A percentile compares a stretch with the other conserved stretches of the same genome.
Conservation (phyloP, 2,797 vertebrate genomes). For the Pteropus rufus region DNA sequence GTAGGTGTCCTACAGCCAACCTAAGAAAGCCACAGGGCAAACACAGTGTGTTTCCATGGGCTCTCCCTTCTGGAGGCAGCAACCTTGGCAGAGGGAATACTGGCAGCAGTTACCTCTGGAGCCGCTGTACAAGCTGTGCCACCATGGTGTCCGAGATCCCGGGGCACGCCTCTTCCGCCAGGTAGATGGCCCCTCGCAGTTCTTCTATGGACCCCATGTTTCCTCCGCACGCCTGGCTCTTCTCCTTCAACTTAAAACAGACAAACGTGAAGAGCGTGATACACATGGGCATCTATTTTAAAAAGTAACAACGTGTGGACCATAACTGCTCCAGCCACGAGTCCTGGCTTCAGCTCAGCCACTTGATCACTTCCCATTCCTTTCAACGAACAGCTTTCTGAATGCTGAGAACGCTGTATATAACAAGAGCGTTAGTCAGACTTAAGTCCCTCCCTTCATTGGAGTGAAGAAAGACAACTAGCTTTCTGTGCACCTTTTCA, state of each 20-base stretch:
- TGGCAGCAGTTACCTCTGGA: conserved; percentile 89
- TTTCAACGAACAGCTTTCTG: neutral
- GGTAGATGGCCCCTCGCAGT: conserved; percentile 90
- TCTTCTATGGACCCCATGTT: conserved; percentile 91
- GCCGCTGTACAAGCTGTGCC: conserved; percentile 91
- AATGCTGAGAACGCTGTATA: rapidly evolving
- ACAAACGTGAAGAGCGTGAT: neutral
- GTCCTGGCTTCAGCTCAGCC: rapidly evolving
- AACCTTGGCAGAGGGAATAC: too few relatives aligned
- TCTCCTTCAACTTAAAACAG: conserved; percentile 90
- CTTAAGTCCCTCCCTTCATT: too few relatives aligned
- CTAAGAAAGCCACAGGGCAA: neutral
- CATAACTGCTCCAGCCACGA: rapidly evolving
- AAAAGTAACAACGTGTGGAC: neutral
- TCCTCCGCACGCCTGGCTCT: conserved; percentile 88
- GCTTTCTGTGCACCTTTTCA: neutral
- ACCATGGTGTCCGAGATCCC: conserved; percentile 96
- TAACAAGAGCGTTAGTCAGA: rapidly evolving
- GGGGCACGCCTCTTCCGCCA: conserved; percentile 92
- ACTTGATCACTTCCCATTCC: neutral
- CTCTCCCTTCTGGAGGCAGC: neutral
- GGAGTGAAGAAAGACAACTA: neutral
- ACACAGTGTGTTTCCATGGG: rapidly evolving
- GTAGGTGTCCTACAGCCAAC: neutral
- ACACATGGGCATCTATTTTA: rapidly evolving